Base-by-base conservation (phyloP, 1,140 invertebrate genomes). In the Schlechtendalia chinensis region DNA sequence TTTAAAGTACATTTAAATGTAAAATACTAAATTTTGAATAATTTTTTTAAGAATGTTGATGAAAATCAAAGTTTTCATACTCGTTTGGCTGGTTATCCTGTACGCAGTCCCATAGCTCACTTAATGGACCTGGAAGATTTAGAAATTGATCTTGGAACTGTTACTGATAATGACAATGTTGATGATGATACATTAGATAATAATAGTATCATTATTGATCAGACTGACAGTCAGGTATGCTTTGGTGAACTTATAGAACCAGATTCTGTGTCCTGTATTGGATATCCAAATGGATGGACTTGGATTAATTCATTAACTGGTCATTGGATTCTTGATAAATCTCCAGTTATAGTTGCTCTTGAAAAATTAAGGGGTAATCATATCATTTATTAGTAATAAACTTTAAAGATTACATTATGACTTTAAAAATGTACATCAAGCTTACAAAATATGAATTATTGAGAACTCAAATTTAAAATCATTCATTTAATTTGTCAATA, bases 271-370 rank as follows among this genome's bases (percentile, higher is more conserved):
- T 79, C 75, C 11, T 79, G 75, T 61, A 79, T 79, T 63, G 75
- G 75, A 29, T 79, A 79, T 63, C 58, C 32, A 61, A 79, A 89
- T 65, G 93, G 93, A 56, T 95, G 93, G 93, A 89, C 90, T 85
- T 95, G 92, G 89, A 90, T 94, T 81, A 91, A 92, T 24, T 92
- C 92, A 58, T 89, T 94, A 61, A 88, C 90, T 81, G 93, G 89
- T 22, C 86, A 88, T 32, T 82, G 83, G 45, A 85, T 88, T 32
- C 87, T 89, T 82, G 87, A 89, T 84, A 86, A 87, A 24, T 86
- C 87, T 50, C 86, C 89, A 81, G 89, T 91, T 14, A 90, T 90
- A 84, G 87, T 88, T 83, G 91, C 91, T 81, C 88, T 93, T 86
- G 88, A 89, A 82, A 91, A 90, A 90, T 88, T 93, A 88, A 90